A percentile compares a stretch with the other conserved stretches of the same genome.
These are phyloP conservation scores for Engystomops pustulosus DNA, from an alignment of 2,113 vertebrate genomes.

Conservation along the genomic window DNA sequence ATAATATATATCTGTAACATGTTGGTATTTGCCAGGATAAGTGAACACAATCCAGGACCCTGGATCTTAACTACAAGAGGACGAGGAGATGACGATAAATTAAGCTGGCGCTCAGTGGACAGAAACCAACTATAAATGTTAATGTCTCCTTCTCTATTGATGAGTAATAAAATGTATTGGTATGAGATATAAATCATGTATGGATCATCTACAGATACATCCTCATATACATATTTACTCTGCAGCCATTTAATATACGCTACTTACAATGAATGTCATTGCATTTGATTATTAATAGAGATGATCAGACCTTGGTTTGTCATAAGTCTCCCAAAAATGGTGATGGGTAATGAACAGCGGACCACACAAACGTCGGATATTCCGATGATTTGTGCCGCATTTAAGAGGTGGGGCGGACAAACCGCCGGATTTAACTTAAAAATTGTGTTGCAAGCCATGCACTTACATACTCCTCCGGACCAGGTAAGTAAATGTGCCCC, in stretches of 20 bases:
- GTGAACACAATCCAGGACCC: not conserved
- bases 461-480: no score
- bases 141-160: conserved; percentile 12
- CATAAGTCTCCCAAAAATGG: no score
- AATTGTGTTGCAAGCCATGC: no score
- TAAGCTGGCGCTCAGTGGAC: not conserved
- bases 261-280: conserved; percentile 11
- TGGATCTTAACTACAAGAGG: not conserved
- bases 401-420: no score
- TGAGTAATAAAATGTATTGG: conserved; percentile 13
- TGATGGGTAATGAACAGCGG: no score
- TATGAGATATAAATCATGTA: conserved; percentile 5
- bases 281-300: not conserved
- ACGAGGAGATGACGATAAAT: not conserved
- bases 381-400: no score
- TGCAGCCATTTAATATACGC: conserved; percentile 7
- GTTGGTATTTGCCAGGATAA: not conserved
- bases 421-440: no score
- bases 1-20: not conserved
- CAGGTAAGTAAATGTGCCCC: no score
- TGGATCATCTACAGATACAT: conserved; percentile 5
- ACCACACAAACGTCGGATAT: no score
- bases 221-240: conserved; percentile 16
- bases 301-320: not conserved
- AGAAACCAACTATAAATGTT: not conserved